Percentiles rank a stretch among this genome's conserved stretches.
Evolutionary conservation across 2,888 invertebrate species (phyloP).

Genomic region (Caenorhabditis japonica): DNA sequence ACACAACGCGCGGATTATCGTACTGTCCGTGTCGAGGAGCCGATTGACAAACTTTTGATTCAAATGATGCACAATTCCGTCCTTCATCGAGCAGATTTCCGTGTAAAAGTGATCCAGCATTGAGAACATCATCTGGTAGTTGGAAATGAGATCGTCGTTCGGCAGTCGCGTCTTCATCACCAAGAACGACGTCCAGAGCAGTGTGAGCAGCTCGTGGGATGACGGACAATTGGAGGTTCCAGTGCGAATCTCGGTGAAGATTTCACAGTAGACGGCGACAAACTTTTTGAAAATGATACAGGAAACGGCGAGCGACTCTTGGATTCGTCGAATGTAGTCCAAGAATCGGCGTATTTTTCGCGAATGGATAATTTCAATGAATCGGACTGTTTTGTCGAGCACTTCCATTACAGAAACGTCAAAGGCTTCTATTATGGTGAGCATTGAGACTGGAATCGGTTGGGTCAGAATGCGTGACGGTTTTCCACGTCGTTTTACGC

Average conservation of each 20-base stretch:
- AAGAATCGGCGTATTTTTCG: slow-evolving; percentile 31
- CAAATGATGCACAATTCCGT: slow-evolving; percentile 53
- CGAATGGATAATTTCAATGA: slow-evolving; percentile 52
- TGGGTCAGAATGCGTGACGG: slow-evolving; percentile 11
- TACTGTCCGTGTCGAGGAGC: slow-evolving; percentile 19
- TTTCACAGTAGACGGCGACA: slow-evolving; percentile 88
- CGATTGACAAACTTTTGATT: slow-evolving; percentile 59
- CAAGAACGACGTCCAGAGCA: slow-evolving; percentile 36
- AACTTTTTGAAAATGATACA: slow-evolving; percentile 93
- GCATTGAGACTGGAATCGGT: slow-evolving; percentile 18
- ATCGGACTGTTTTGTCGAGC: slow-evolving; percentile 53
- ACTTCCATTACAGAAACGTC: slow-evolving; percentile 45
- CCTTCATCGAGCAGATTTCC: slow-evolving; percentile 84
- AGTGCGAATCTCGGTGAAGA: slow-evolving; percentile 82
- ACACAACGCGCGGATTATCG: slow-evolving; percentile 81
- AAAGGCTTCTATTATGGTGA: slow-evolving; percentile 11
- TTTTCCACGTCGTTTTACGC: slow-evolving; percentile 41
- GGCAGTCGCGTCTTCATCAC: slow-evolving; percentile 38
- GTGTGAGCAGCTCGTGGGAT: slow-evolving; percentile 23
- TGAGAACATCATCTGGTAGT: slow-evolving; percentile 90
- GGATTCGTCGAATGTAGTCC: slow-evolving; percentile 30
- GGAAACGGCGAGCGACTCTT: slow-evolving; percentile 86
- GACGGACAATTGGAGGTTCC: slow-evolving; percentile 9
- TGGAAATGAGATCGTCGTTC: slow-evolving; percentile 90
- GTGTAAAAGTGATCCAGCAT: slow-evolving; percentile 91